Conservation (phyloP, 2,113 vertebrate genomes). For the Ptychochromis oligacanthus region DNA sequence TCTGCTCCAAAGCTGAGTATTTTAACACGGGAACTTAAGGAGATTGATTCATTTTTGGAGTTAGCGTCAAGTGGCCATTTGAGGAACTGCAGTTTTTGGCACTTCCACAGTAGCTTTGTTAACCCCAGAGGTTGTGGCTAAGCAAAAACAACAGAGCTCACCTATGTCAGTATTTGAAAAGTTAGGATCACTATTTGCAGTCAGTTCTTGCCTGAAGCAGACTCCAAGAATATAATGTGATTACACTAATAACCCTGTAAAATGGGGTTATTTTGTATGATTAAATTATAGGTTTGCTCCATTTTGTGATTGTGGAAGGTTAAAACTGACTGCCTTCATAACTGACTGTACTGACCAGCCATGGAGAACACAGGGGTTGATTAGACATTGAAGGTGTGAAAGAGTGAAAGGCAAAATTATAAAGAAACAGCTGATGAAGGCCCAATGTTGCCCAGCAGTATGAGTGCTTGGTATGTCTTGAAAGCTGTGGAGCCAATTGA, state of each 20-base stretch:
- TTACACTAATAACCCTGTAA: neutral
- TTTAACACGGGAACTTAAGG: no score
- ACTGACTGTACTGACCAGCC: constrained; percentile 7
- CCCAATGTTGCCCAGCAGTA: constrained; percentile 3
- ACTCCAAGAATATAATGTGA: neutral
- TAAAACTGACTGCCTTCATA: constrained; percentile 2
- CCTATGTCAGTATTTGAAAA: neutral
- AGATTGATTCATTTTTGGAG: no score
- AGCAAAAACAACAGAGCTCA: neutral
- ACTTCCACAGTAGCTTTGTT: neutral
- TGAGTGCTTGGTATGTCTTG: constrained; percentile 13
- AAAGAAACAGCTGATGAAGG: constrained; percentile 22
- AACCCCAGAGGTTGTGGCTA: neutral
- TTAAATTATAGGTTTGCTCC: neutral
- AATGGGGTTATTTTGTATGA: neutral
- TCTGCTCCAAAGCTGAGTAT: no score
- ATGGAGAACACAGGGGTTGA: constrained; percentile 21
- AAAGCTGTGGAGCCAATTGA: constrained; percentile 50
- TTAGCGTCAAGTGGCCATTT: neutral
- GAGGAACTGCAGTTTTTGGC: neutral
- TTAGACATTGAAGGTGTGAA: constrained; percentile 34
- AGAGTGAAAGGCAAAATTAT: constrained; percentile 25
- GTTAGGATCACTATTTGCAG: neutral
- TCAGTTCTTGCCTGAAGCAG: neutral
- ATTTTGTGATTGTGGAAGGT: neutral